Evolutionary conservation across 92 coral and sea anemone species (phyloP).

Genomic region (Scolanthus callimorphus): DNA sequence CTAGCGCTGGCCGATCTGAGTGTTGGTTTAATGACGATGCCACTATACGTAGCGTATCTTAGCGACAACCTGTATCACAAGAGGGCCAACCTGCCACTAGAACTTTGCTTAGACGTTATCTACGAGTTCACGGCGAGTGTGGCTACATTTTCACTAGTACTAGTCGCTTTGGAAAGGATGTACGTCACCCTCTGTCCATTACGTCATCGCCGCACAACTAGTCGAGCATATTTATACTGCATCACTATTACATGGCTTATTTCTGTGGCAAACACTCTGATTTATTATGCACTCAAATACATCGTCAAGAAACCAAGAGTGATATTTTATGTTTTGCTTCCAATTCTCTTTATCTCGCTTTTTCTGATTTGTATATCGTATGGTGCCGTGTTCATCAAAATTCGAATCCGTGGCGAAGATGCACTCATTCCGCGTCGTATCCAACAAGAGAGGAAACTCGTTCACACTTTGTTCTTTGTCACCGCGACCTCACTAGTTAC

Average conservation of each 20-base stretch:
- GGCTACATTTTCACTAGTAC: conserved; percentile 11
- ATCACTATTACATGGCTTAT: conserved; percentile 13
- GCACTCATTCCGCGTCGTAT: neutral
- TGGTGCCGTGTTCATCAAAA: conserved; percentile 10
- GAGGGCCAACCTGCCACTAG: neutral
- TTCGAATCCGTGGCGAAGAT: conserved; percentile 6
- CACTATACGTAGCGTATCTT: conserved; percentile 6
- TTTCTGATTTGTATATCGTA: conserved; percentile 14
- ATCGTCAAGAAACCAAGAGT: neutral
- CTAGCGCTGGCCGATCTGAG: conserved; percentile 21
- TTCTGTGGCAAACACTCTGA: conserved; percentile 2
- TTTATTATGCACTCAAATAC: conserved; percentile 1
- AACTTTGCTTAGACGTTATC: neutral
- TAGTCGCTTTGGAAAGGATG: conserved; percentile 23
- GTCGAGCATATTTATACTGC: conserved; percentile 3
- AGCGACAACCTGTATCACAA: neutral
- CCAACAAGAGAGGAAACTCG: conserved; percentile 20
- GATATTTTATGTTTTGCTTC: conserved; percentile 14
- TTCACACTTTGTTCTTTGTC: conserved; percentile 19
- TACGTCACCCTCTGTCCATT: conserved; percentile 20
- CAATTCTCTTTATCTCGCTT: conserved; percentile 12
- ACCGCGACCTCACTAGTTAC: conserved; percentile 8
- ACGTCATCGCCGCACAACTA: conserved; percentile 16
- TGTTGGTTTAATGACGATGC: conserved; percentile 14
- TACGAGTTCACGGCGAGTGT: conserved; percentile 22